Base-by-base conservation (phyloP, 2,113 vertebrate species). In the Chascanopsetta lugubris region DNA sequence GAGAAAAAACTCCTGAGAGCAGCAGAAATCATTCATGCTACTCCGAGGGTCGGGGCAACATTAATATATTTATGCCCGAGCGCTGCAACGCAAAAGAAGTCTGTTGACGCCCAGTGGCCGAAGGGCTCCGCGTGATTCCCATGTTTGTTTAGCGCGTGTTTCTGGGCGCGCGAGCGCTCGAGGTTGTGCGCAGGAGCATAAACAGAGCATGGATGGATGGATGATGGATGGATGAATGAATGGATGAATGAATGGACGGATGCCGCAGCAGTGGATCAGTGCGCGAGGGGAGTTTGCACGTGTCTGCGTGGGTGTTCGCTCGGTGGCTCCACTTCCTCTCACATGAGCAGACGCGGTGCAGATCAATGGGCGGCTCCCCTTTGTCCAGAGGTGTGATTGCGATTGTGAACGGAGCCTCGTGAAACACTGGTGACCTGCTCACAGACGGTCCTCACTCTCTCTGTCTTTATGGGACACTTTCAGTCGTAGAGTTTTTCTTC, bases 51-150 rank as follows among this genome's bases (percentile, higher is more conserved):
- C 46, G 2, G 30, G 61, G 49, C 17, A 21, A 32, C 66, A 75
- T 76, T 71, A 59, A 82, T 83, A 64, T 70, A 75, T 85, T 64
- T 38, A 45, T 77, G 68, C 36, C 20, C n/a, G 24, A 65, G 38
- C 12, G 47, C 53, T 69, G 38, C 45, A 11, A 51, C 8, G 15
- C 56, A 26, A 25, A 27, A 15, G 15, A 15, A 22, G 27, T 54
- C n/a, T 60, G 50, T 65, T 30, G 55, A 45, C 22, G 13, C 53
- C 57, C 50, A 53, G 49, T 53, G 59, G 43, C 18, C 5, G 61
- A 48, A 26, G n/a, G 32, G 40, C 57, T 71, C 24, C 69, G 68
- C 53, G 81, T 56, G 61, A 75, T 71, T 77, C 69, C 50, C 24
- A 7, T 75, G 56, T 68, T 76, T 75, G 59, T 60, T 40, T 13